Percentiles rank a stretch among this genome's conserved stretches.
phyloP scores from a whole-genome alignment of 2,888 invertebrate species.

The Eilema depressum region DNA sequence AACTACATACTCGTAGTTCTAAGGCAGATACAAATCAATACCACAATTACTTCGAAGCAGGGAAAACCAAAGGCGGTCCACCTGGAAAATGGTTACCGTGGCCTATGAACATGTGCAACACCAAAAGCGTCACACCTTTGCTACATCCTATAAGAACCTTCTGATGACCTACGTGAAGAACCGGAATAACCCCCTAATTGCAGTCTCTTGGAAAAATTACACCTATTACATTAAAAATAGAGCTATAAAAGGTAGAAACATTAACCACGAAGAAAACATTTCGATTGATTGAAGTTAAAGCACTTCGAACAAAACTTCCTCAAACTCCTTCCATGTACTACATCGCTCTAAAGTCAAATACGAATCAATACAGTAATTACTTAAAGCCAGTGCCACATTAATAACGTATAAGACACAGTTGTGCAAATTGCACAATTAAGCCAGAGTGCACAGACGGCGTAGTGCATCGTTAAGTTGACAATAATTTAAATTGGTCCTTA shows the following conservation, averaged over 20 bases:
- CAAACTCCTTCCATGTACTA: no score
- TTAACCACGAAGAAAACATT: not conserved
- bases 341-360: constrained; percentile 36
- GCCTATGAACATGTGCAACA: no score
- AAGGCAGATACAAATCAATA: no score
- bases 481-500: constrained; percentile 63
- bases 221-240: no score
- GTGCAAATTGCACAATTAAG: constrained; percentile 55
- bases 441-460: constrained; percentile 42
- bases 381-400: constrained; percentile 48
- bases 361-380: constrained; percentile 43
- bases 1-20: not conserved
- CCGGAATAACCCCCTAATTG: no score
- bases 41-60: no score
- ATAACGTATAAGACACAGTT: constrained; percentile 47
- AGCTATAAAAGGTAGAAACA: not conserved
- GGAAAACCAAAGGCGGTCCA: no score
- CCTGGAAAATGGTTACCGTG: no score
- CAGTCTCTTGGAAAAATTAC: no score
- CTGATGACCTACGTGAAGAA: no score
- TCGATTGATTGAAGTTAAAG: not conserved
- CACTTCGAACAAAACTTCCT: not conserved
- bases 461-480: constrained; percentile 58
- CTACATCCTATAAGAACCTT: no score
- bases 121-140: no score